Evolutionary conservation across 2,797 vertebrate genomes (phyloP).

Genomic region (Periophthalmus magnuspinnatus): DNA sequence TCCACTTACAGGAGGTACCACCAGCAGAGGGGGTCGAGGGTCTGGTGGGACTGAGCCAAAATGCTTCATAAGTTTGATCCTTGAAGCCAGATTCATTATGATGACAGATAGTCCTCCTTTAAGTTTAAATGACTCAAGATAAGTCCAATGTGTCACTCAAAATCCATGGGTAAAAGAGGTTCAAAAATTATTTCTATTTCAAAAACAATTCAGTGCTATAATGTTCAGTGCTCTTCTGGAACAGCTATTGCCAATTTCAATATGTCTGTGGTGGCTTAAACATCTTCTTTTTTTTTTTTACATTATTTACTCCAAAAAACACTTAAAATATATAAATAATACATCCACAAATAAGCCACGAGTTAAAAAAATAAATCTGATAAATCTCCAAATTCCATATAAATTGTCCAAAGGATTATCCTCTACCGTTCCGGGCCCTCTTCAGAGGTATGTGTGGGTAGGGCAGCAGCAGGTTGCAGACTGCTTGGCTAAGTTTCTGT

Average conservation of each 20-base stretch:
- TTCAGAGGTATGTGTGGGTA: constrained; percentile 36
- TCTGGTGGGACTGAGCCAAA: constrained; percentile 69
- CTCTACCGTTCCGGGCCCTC: constrained; percentile 1
- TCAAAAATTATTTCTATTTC: neutral
- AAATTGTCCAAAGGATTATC: constrained; percentile 1
- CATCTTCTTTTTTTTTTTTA: neutral
- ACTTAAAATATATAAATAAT: neutral
- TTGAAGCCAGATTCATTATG: constrained; percentile 67
- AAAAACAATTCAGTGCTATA: neutral
- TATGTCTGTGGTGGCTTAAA: neutral
- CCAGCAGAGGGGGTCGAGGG: constrained; percentile 60
- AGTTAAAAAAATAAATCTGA: neutral
- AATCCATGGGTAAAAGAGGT: constrained; percentile 10
- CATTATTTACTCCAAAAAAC: neutral
- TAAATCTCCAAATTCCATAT: neutral
- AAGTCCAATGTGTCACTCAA: neutral
- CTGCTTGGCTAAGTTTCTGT: constrained; percentile 58
- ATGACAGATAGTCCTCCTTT: constrained; percentile 3
- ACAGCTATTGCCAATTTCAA: neutral
- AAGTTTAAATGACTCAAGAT: neutral
- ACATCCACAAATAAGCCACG: constrained; percentile 12
- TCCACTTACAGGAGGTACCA: constrained; percentile 72
- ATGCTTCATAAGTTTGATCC: constrained; percentile 68
- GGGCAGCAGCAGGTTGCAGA: constrained; percentile 40
- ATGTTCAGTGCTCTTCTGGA: neutral